Evolutionary conservation across 2,797 vertebrate genomes (phyloP), one percentile per base, ranked within the genome.

Genomic region (Thunnus albacares): DNA sequence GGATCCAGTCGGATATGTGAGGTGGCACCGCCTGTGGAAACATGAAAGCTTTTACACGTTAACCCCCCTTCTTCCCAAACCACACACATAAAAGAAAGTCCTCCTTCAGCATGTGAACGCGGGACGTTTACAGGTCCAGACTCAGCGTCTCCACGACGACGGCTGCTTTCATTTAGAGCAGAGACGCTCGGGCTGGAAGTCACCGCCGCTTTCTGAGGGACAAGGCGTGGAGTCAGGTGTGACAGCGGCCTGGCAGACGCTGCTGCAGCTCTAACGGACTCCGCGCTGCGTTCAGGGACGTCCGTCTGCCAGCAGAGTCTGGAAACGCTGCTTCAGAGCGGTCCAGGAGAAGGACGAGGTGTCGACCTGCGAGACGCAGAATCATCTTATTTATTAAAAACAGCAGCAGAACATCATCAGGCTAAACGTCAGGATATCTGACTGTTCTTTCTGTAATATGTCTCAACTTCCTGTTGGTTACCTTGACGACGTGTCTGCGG

Each of bases 21-120:
- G 96, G 96, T 96, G 96, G 97, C 96, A 96, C 96, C 95, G 96
- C 97, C 97, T 97, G 96, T 97, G 97, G 96, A 96, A 96, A 97
- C 96, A 97, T 96, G 95, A 97, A 94, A 94, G 96, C 94, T 93
- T 96, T 97, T 96, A 96, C 96, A 97, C 95, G 95, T 97, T 96
- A 96, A 94, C 94, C 95, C 55, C 45, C 53, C 28, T 58, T 58
- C 38, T 64, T 17, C 58, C 51, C 38, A 57, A 83, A 83, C 75
- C 89, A 87, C 84, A 87, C 60, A 74, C 81, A 90, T 86, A 72
- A 88, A 87, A 91, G 83, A 77, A 18, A n/a, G 38, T 47, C 69
- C 66, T 74, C 41, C 66, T 56, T 15, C 49, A 63, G 71, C 64
- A 51, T 20, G 63, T 85, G 93, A 84, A 95, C 94, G 95, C 94